A percentile compares a stretch with the other conserved stretches of the same genome.
These are phyloP conservation scores for Tragelaphus buxtoni DNA, from an alignment of 2,113 vertebrate species.

Conservation along the genomic window DNA sequence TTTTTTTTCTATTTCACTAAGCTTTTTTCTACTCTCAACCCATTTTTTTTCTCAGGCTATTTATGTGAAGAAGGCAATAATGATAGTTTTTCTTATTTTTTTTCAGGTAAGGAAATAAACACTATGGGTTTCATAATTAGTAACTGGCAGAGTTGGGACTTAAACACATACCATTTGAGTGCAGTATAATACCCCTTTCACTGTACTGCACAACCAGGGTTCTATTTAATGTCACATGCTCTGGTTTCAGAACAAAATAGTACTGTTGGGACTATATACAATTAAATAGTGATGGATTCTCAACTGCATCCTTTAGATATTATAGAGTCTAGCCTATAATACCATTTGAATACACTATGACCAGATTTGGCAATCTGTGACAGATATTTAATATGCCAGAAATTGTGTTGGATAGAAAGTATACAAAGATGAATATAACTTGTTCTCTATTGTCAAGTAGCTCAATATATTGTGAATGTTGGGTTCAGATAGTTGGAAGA, in stretches of 20 bases:
- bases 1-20: background rate
- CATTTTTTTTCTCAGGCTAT: background rate
- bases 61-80: background rate
- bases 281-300: background rate
- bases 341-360: background rate
- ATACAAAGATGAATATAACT: background rate
- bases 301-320: background rate
- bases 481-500: background rate
- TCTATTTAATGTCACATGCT: background rate
- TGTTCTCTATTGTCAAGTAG: background rate
- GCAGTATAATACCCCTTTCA: background rate
- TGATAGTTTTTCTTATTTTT: background rate
- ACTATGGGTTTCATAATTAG: background rate
- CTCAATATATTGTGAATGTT: background rate
- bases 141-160: background rate
- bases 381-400: background rate
- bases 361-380: background rate
- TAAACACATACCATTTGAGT: background rate
- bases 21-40: background rate
- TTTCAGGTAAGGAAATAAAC: background rate
- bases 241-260: background rate
- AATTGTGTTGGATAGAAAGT: background rate
- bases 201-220: background rate
- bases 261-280: background rate
- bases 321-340: background rate